Evolutionary conservation across 2,113 vertebrate genomes (phyloP), one percentile per base, ranked within the genome.

Genomic region (Hystrix brachyura): DNA sequence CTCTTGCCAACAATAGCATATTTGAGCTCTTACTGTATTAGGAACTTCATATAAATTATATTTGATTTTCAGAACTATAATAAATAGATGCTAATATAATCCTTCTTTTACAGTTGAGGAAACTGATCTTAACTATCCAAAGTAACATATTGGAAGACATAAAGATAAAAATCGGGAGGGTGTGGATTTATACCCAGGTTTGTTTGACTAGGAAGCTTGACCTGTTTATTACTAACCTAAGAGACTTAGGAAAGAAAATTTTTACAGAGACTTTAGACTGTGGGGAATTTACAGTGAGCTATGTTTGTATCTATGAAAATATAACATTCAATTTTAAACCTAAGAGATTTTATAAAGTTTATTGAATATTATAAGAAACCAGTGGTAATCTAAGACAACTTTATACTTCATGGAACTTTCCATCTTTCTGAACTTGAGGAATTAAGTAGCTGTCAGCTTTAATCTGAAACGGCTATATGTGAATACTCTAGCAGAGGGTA

Each of bases 341-440:
- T 90, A 87, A 94, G 48, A 29, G 32, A 87, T 94, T 93, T 96
- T 87, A 48, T 5, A 88, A 94, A 94, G 11, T n/a, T 81, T 94
- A 38, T 34, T 84, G 55, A 87, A 34, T 80, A 93, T 4, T 14
- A 19, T 80, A 87, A 80, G 51, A 60, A 93, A 79, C 23, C 2
- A 6, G n/a, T 32, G 43, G 17, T 81, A 72, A 84, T 91, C 25
- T 65, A 71, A 89, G 43, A 62, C 32, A 93, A 90, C 19, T 81
- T 51, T 15, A 51, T 82, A 18, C 83, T 82, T 82, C 87, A 78
- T 96, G 32, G 29, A 91, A 90, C 14, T 90, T 94, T 55, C 69
- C 25, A 85, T 82, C 12, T 60, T 94, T 90, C 4, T 89, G 65
- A 90, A 87, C 29, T 94, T 90, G 71, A 71, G 48, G 32, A 97